These are phyloP conservation scores for Apodemia hepburni DNA, from an alignment of 2,888 invertebrate genomes.

Conservation along the genomic window DNA sequence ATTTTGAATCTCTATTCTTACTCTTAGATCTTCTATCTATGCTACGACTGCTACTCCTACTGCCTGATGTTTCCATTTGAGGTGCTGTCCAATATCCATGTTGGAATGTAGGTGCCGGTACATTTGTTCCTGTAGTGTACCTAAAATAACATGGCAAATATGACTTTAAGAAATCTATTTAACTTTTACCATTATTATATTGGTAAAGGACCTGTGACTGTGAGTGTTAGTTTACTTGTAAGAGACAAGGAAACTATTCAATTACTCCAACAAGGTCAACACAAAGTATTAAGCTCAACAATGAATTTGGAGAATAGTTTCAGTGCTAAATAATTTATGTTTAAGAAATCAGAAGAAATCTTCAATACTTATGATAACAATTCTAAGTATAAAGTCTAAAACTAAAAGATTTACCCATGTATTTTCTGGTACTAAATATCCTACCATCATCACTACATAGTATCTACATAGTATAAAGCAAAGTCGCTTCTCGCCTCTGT, in stretches of 20 bases:
- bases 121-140: conserved; percentile 50
- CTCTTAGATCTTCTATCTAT: conserved; percentile 62
- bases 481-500: too few species aligned
- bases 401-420: too few species aligned
- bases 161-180: neutral
- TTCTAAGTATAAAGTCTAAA: too few species aligned
- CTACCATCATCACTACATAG: too few species aligned
- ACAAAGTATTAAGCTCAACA: too few species aligned
- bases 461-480: too few species aligned
- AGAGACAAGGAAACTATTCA: too few species aligned
- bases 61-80: conserved; percentile 40
- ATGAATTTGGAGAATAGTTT: neutral
- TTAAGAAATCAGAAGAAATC: neutral
- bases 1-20: conserved; percentile 61
- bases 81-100: conserved; percentile 73
- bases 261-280: too few species aligned
- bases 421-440: too few species aligned
- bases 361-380: too few species aligned
- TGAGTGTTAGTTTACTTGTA: neutral
- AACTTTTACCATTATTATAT: neutral
- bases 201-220: neutral
- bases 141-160: conserved; percentile 27
- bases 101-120: conserved; percentile 59
- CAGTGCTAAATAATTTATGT: neutral
- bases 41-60: conserved; percentile 43